These are phyloP conservation scores for Alosa sapidissima DNA, from an alignment of 2,797 vertebrate genomes.

Conservation along the genomic window DNA sequence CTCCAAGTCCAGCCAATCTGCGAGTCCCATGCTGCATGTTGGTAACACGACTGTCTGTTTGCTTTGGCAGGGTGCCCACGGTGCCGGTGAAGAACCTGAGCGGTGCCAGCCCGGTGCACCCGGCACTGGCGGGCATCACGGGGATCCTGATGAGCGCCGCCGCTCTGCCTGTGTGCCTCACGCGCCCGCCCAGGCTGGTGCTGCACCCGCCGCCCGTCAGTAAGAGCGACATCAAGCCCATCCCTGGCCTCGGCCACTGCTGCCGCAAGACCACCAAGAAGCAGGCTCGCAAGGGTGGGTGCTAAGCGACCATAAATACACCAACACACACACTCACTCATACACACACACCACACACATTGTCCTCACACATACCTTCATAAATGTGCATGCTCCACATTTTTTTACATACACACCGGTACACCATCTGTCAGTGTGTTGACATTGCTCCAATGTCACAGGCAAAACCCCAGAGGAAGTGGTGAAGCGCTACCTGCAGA, in stretches of 20 bases:
- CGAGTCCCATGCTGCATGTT: neutral
- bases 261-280: conserved; percentile 94
- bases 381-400: neutral
- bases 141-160: conserved; percentile 96
- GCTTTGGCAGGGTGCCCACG: conserved; percentile 81
- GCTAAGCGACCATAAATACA: neutral
- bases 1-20: too few relatives aligned
- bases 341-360: too few relatives aligned
- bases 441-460: conserved; percentile 49
- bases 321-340: neutral
- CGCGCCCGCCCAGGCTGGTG: conserved; percentile 89
- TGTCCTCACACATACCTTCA: neutral
- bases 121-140: conserved; percentile 94
- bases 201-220: conserved; percentile 90
- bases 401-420: neutral
- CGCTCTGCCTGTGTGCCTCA: conserved; percentile 91
- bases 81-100: conserved; percentile 95
- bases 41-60: conserved; percentile 20
- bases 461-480: conserved; percentile 92
- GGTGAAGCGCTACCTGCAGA: conserved; percentile 91
- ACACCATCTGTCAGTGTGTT: neutral
- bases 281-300: conserved; percentile 87
- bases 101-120: conserved; percentile 88
- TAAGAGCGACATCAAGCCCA: conserved; percentile 91
- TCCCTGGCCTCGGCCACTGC: conserved; percentile 86